Percentiles rank a stretch among this genome's conserved stretches.
These are phyloP conservation scores for Cinclus cinclus DNA, from an alignment of 2,113 vertebrate genomes.

Conservation along the genomic window DNA sequence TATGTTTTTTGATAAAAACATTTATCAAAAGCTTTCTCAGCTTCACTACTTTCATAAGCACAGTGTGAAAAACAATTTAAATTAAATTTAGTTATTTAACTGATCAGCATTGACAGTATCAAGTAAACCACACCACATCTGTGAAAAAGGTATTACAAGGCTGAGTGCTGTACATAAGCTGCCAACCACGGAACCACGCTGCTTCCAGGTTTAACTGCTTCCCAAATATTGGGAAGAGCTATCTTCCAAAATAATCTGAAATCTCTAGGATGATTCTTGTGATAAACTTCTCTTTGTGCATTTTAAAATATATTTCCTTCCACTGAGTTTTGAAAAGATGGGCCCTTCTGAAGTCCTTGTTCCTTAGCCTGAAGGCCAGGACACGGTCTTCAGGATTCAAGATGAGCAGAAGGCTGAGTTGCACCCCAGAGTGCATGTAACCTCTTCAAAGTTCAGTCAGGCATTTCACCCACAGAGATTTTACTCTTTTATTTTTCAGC, in stretches of 20 bases:
- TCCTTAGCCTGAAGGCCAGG: not conserved
- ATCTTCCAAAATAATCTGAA: not conserved
- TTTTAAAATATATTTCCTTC: not conserved
- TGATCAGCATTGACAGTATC: not conserved
- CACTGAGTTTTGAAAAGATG: not conserved
- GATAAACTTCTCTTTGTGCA: not conserved
- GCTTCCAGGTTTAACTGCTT: not conserved
- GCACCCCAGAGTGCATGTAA: not conserved
- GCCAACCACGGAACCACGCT: not conserved
- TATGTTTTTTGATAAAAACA: not conserved
- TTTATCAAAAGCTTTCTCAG: not conserved
- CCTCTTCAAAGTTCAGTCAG: not conserved
- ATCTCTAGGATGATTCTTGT: not conserved
- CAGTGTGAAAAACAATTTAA: not conserved
- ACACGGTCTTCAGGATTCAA: not conserved
- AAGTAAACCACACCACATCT: not conserved
- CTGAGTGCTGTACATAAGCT: not conserved
- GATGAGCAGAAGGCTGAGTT: fast-evolving
- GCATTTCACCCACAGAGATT: not conserved
- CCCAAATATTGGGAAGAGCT: not conserved
- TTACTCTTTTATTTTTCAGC: not conserved
- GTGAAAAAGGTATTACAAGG: not conserved
- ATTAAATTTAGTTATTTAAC: not conserved
- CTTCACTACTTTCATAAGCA: not conserved
- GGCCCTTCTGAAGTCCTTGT: not conserved